phyloP scores from a whole-genome alignment of 2,888 invertebrate genomes.

The Melieria omissa region DNA sequence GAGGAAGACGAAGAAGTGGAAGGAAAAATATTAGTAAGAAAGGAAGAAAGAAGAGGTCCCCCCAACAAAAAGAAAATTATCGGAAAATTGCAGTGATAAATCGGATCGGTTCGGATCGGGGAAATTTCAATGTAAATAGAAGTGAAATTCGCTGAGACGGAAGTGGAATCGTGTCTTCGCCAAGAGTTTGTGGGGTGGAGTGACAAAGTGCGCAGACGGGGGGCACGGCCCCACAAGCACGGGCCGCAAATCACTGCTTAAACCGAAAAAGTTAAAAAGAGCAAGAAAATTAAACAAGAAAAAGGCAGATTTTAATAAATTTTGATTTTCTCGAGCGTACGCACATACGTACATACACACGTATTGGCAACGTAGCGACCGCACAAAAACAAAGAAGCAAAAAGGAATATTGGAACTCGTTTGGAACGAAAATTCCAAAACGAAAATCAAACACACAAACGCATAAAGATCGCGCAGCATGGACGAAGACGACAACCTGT shows the following conservation, averaged over 20 bases:
- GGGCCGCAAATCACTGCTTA: slow-evolving; percentile 9
- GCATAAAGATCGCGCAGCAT: slow-evolving; percentile 42
- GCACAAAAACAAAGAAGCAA: background rate
- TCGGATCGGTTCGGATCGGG: background rate
- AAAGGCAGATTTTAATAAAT: background rate
- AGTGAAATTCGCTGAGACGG: too few relatives aligned
- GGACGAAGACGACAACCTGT: slow-evolving; percentile 61
- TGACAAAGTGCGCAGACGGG: slow-evolving; percentile 14
- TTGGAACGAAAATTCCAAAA: background rate
- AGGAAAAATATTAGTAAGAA: slow-evolving; percentile 9
- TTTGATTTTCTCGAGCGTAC: background rate
- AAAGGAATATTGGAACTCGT: background rate
- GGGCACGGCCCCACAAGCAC: slow-evolving; percentile 20
- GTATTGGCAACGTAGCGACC: background rate
- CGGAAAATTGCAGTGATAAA: slow-evolving; percentile 24
- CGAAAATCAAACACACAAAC: too few relatives aligned
- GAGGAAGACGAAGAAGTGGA: slow-evolving; percentile 5
- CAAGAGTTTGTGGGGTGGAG: background rate
- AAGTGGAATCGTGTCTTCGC: background rate
- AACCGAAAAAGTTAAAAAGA: slow-evolving; percentile 5
- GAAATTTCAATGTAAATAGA: too few relatives aligned
- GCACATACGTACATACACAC: background rate
- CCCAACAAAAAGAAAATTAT: slow-evolving; percentile 24
- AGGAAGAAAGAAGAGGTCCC: slow-evolving; percentile 15
- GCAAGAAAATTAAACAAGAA: slow-evolving; percentile 3